Conservation (phyloP, 2,113 vertebrate species). For the Phyllostomus discolor region DNA sequence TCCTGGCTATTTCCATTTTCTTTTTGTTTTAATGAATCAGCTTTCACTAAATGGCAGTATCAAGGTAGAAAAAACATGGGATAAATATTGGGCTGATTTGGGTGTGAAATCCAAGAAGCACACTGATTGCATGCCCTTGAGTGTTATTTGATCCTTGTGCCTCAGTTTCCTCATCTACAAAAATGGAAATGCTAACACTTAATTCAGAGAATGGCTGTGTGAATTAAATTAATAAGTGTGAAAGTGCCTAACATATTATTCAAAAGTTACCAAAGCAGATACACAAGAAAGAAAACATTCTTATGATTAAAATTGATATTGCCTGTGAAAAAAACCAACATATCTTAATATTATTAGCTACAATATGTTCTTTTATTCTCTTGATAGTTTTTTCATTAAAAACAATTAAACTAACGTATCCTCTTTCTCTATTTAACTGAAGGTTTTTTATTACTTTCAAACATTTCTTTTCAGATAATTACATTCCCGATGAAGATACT, state of each 20-base stretch:
- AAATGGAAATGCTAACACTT: background rate
- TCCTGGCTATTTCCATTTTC: background rate
- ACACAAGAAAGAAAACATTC: background rate
- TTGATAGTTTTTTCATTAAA: constrained; percentile 52
- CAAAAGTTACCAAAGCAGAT: background rate
- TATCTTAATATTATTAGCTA: constrained; percentile 37
- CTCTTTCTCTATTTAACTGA: constrained; percentile 39
- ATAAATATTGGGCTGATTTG: background rate
- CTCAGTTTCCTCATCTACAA: constrained; percentile 2
- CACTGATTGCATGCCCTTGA: background rate
- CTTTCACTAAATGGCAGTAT: constrained; percentile 8
- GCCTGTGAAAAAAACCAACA: background rate
- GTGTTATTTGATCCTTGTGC: background rate
- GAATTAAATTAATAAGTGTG: constrained; percentile 30
- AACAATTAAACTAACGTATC: constrained; percentile 53
- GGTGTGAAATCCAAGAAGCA: background rate
- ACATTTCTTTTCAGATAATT: constrained; percentile 53
- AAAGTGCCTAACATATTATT: background rate
- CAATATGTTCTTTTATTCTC: constrained; percentile 43
- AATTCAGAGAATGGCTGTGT: constrained; percentile 9
- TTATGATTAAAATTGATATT: constrained; percentile 33
- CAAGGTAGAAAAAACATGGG: background rate
- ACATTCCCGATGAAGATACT: constrained; percentile 31
- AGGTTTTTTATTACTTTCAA: constrained; percentile 51
- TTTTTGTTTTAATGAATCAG: constrained; percentile 37